phyloP scores from a whole-genome alignment of 2,113 vertebrate species.

The Paraplagusia blochii region DNA sequence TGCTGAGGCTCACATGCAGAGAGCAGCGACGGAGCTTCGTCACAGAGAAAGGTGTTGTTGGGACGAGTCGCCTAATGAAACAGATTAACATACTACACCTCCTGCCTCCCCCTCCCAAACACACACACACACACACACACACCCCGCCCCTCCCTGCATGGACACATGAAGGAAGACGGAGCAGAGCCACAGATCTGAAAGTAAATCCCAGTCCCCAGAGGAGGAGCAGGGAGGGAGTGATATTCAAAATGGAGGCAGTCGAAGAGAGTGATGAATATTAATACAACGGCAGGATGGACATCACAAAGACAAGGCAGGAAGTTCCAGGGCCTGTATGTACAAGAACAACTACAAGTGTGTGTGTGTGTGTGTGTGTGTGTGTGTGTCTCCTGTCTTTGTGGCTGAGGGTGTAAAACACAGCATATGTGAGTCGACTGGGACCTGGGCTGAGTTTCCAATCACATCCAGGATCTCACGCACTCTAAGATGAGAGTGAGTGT shows the following conservation, averaged over 20 bases:
- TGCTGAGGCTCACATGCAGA: conserved; percentile 44
- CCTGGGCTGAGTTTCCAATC: conserved; percentile 38
- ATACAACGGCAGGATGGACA: conserved; percentile 51
- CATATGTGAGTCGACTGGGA: conserved; percentile 34
- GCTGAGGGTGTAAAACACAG: conserved; percentile 33
- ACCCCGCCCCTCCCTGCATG: conserved; percentile 58
- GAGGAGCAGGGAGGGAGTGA: conserved; percentile 36
- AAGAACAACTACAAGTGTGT: too few relatives aligned
- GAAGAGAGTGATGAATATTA: conserved; percentile 72
- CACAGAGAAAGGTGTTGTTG: conserved; percentile 63
- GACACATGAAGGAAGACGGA: conserved; percentile 70
- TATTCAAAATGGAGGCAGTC: conserved; percentile 66
- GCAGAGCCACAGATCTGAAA: conserved; percentile 75
- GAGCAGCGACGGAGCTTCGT: conserved; percentile 32
- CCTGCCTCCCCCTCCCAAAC: conserved; percentile 37
- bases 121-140: conserved; percentile 15
- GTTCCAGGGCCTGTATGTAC: conserved; percentile 28
- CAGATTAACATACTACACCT: conserved; percentile 65
- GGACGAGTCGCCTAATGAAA: conserved; percentile 67
- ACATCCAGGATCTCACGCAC: conserved; percentile 27
- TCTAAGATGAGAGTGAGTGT: conserved; percentile 38
- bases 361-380: conserved; percentile 21
- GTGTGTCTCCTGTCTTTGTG: not conserved
- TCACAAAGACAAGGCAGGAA: conserved; percentile 72
- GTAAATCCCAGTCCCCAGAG: conserved; percentile 73